Percentiles rank a stretch among this genome's conserved stretches.
Evolutionary conservation across 2,797 vertebrate genomes (phyloP).

Genomic region (Champsocephalus gunnari): DNA sequence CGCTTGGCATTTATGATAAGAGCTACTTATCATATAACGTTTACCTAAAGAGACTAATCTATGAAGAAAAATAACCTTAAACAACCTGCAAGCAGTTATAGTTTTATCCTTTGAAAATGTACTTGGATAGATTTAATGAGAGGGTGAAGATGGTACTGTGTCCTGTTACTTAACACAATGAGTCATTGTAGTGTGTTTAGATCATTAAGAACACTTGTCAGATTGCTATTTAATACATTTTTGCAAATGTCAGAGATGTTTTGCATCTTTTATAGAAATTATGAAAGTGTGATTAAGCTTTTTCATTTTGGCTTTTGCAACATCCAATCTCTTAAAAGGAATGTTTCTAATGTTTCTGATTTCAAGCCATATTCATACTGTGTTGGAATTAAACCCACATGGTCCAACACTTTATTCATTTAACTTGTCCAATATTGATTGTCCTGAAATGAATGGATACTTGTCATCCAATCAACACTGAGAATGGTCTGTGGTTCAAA

Average conservation of each 20-base stretch:
- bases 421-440: not conserved
- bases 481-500: not conserved
- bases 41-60: no score
- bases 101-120: no score
- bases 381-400: not conserved
- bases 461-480: not conserved
- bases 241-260: not conserved
- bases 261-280: not conserved
- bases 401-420: not conserved
- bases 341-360: not conserved
- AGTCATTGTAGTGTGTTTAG: slow-evolving; percentile 10
- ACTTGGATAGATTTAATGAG: not conserved
- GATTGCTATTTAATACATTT: not conserved
- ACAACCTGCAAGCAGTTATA: no score
- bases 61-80: not conserved
- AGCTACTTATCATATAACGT: no score
- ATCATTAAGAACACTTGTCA: not conserved
- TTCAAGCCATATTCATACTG: not conserved
- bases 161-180: not conserved
- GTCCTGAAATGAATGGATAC: not conserved
- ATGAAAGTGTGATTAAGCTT: slow-evolving; percentile 4
- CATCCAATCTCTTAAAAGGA: not conserved
- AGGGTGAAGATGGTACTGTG: not conserved
- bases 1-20: no score
- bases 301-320: not conserved